These are phyloP conservation scores for Lethenteron camtschaticum DNA, from an alignment of 2,113 vertebrate genomes.

Conservation along the genomic window DNA sequence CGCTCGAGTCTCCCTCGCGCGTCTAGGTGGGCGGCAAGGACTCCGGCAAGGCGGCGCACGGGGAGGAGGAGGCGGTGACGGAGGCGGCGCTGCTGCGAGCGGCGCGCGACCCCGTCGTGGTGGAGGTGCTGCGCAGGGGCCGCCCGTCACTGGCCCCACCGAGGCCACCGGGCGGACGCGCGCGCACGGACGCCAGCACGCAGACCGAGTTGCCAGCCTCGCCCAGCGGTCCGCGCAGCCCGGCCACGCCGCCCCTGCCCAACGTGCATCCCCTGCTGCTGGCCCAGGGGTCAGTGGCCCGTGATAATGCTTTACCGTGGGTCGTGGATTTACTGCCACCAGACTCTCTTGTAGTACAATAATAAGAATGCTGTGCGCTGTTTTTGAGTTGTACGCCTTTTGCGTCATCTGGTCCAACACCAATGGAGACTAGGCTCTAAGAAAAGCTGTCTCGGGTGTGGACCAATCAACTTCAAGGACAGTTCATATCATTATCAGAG, in stretches of 20 bases:
- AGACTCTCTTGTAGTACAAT: no score
- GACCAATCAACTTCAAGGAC: no score
- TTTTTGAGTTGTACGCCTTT: no score
- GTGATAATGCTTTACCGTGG: no score
- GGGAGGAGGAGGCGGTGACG: background rate
- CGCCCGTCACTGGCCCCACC: background rate
- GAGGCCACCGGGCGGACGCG: background rate
- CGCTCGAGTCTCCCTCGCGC: background rate
- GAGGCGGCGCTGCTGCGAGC: background rate
- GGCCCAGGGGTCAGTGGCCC: background rate
- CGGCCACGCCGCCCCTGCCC: slow-evolving; percentile 4
- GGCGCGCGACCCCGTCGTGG: slow-evolving; percentile 3
- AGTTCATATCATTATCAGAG: no score
- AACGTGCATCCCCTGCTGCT: background rate
- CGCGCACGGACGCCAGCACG: background rate
- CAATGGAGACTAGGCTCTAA: no score
- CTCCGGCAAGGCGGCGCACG: background rate
- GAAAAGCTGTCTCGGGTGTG: no score
- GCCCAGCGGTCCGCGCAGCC: background rate
- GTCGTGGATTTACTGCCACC: slow-evolving; percentile 9
- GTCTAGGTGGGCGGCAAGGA: slow-evolving; percentile 1
- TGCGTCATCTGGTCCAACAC: no score
- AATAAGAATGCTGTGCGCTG: no score
- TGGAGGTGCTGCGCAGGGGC: slow-evolving; percentile 3
- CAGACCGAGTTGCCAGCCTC: background rate